Evolutionary conservation across 2,113 vertebrate genomes (phyloP).

Genomic region (Bufo gargarizans): DNA sequence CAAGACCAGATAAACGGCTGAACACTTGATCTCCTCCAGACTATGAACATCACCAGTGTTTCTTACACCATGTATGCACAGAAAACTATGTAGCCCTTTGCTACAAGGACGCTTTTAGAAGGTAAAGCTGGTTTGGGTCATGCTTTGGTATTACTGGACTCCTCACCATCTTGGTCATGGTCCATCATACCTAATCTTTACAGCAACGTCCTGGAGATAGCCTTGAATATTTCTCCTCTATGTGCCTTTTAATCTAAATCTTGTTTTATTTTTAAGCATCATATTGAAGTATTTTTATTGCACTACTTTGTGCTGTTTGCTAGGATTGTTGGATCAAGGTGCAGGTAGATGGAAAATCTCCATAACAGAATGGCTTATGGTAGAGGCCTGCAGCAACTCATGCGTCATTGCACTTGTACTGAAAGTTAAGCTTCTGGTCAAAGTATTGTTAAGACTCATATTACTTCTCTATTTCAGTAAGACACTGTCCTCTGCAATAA

Average conservation of each 20-base stretch:
- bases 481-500: constrained; percentile 3
- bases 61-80: constrained; percentile 47
- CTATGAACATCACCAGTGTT: constrained; percentile 55
- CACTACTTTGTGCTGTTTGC: constrained; percentile 11
- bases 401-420: neutral
- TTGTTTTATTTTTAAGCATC: constrained; percentile 58
- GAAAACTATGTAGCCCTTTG: constrained; percentile 60
- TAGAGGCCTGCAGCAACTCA: neutral
- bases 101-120: constrained; percentile 29
- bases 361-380: neutral
- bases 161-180: neutral
- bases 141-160: constrained; percentile 18
- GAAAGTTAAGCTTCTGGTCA: neutral
- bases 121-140: constrained; percentile 21
- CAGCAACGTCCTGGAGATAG: constrained; percentile 46
- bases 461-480: neutral
- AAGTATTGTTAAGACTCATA: neutral
- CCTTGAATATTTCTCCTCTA: constrained; percentile 67
- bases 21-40: constrained; percentile 74
- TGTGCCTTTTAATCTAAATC: constrained; percentile 73
- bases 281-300: constrained; percentile 35
- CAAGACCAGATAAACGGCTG: constrained; percentile 77
- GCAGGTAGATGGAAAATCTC: neutral
- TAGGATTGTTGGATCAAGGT: neutral
- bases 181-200: neutral